These are phyloP conservation scores for Lathamus discolor DNA, from an alignment of 2,113 vertebrate genomes.

Conservation along the genomic window DNA sequence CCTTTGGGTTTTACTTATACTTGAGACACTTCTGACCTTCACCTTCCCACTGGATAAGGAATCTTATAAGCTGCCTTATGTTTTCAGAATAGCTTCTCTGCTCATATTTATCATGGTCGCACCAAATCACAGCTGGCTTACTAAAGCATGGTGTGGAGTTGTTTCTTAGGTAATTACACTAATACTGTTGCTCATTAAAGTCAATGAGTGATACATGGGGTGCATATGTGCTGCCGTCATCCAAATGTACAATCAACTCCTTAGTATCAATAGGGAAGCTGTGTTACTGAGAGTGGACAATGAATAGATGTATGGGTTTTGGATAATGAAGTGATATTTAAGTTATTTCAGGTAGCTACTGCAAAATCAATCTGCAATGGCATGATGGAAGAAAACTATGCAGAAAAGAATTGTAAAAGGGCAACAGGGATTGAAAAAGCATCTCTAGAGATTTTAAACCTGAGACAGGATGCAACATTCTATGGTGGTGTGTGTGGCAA, in stretches of 20 bases:
- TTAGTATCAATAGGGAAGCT: background rate
- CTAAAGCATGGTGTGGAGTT: background rate
- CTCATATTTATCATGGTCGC: background rate
- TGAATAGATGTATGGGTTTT: background rate
- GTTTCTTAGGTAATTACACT: background rate
- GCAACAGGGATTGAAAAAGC: background rate
- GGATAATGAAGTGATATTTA: background rate
- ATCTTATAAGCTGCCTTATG: background rate
- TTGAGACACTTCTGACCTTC: background rate
- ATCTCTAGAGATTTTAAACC: background rate
- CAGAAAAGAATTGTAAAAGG: background rate
- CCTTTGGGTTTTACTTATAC: background rate
- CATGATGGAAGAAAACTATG: background rate
- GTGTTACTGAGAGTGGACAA: background rate
- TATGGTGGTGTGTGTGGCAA: background rate
- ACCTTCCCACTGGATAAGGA: background rate
- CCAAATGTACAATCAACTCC: background rate
- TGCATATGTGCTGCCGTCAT: background rate
- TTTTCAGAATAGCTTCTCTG: background rate
- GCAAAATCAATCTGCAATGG: background rate
- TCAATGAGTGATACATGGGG: background rate
- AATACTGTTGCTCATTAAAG: background rate
- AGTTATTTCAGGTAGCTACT: background rate
- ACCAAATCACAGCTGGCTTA: background rate
- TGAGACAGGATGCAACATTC: background rate